Conservation (phyloP, 2,797 vertebrate species). For the Nannoperca australis region DNA sequence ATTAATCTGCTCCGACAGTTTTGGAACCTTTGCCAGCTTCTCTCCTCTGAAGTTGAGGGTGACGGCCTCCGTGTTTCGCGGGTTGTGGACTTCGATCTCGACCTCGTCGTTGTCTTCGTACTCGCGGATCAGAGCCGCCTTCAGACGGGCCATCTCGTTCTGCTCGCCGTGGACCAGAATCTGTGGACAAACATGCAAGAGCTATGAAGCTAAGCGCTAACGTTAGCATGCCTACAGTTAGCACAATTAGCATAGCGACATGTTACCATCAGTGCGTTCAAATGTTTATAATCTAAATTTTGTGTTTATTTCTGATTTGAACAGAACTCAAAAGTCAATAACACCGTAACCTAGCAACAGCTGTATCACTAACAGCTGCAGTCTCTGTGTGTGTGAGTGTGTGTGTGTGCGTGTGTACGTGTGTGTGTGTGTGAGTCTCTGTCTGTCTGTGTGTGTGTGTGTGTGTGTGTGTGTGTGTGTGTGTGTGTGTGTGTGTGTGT, state of each 20-base stretch:
- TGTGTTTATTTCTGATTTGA: too few relatives aligned
- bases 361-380: too few relatives aligned
- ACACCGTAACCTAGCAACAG: too few relatives aligned
- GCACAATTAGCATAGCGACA: not conserved
- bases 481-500: not conserved
- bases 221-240: not conserved
- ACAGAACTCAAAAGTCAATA: too few relatives aligned
- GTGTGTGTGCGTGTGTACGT: too few relatives aligned
- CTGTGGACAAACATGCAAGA: slow-evolving; percentile 68
- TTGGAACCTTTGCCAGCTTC: slow-evolving; percentile 94
- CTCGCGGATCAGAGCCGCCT: slow-evolving; percentile 94
- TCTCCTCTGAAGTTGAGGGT: slow-evolving; percentile 96
- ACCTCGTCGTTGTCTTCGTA: slow-evolving; percentile 99
- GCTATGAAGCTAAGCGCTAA: not conserved
- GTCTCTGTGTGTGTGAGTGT: too few relatives aligned
- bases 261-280: too few relatives aligned
- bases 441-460: too few relatives aligned
- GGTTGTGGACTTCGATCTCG: slow-evolving; percentile 97
- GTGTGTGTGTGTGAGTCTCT: too few relatives aligned
- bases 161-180: slow-evolving; percentile 97
- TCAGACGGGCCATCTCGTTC: slow-evolving; percentile 97
- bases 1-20: too few relatives aligned
- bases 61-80: slow-evolving; percentile 95
- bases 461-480: too few relatives aligned
- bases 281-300: too few relatives aligned